phyloP scores from a whole-genome alignment of 1,140 invertebrate species.

The Micrasema longulum region DNA sequence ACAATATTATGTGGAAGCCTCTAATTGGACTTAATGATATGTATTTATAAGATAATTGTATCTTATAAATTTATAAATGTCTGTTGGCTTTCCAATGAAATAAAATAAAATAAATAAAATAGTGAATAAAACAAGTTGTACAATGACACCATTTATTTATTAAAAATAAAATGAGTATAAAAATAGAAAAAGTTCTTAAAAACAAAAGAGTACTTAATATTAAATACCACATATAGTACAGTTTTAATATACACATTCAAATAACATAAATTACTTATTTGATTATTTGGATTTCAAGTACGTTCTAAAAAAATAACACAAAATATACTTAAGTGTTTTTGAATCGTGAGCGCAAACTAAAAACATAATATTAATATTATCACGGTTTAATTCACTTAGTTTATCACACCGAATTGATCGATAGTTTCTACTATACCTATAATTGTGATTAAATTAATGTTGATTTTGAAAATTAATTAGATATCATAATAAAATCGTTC shows the following conservation, averaged over 20 bases:
- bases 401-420: no score
- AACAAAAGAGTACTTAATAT: neutral
- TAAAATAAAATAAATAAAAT: neutral
- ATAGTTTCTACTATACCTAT: no score
- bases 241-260: conserved; percentile 1
- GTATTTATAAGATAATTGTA: no score
- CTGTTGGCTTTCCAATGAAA: no score
- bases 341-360: no score
- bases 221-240: conserved; percentile 8
- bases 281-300: conserved; percentile 2
- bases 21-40: neutral
- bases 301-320: neutral
- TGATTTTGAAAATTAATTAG: no score
- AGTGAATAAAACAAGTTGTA: neutral
- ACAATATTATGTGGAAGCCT: no score
- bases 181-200: neutral
- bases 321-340: conserved; percentile 10
- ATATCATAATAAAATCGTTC: no score
- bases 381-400: no score
- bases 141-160: conserved; percentile 23
- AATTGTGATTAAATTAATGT: no score
- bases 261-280: conserved; percentile 4
- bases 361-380: no score
- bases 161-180: conserved; percentile 15
- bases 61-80: no score